phyloP scores from a whole-genome alignment of 64 coral and sea anemone species.

The Stichodactyla mertensii region DNA sequence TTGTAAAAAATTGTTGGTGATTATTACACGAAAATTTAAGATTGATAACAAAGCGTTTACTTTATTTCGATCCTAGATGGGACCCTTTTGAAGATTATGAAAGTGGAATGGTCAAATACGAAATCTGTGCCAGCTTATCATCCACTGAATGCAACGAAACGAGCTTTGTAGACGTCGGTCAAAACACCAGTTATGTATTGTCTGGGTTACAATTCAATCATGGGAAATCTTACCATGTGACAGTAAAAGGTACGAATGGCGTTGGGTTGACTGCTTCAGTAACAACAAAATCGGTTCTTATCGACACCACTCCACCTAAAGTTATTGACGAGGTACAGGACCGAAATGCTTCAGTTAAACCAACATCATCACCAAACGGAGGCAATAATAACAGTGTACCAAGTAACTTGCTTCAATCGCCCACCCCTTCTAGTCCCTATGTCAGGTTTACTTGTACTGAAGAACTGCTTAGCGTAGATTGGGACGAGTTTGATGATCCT shows the following conservation, averaged over 20 bases:
- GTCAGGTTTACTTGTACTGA: conserved; percentile 69
- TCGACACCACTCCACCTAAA: conserved; percentile 56
- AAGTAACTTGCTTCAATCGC: background rate
- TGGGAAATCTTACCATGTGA: conserved; percentile 48
- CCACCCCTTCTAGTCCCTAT: background rate
- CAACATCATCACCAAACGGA: background rate
- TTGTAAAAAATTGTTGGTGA: too few species aligned
- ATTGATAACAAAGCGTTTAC: too few species aligned
- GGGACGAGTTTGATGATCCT: conserved; percentile 81
- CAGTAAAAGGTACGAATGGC: conserved; percentile 52
- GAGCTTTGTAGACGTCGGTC: conserved; percentile 19
- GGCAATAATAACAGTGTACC: background rate
- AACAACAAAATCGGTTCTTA: conserved; percentile 67
- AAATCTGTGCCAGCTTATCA: conserved; percentile 42
- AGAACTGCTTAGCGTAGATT: conserved; percentile 58
- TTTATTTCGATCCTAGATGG: conserved; percentile 35
- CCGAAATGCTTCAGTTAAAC: background rate
- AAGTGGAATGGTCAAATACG: conserved; percentile 51
- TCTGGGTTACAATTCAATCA: conserved; percentile 39
- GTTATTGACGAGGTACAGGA: conserved; percentile 17
- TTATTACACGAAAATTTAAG: too few species aligned
- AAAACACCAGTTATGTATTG: conserved; percentile 43
- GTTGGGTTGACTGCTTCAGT: conserved; percentile 41
- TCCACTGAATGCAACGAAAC: conserved; percentile 41
- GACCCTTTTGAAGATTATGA: conserved; percentile 55